phyloP scores from a whole-genome alignment of 2,888 invertebrate species.

The Apantesis nais region DNA sequence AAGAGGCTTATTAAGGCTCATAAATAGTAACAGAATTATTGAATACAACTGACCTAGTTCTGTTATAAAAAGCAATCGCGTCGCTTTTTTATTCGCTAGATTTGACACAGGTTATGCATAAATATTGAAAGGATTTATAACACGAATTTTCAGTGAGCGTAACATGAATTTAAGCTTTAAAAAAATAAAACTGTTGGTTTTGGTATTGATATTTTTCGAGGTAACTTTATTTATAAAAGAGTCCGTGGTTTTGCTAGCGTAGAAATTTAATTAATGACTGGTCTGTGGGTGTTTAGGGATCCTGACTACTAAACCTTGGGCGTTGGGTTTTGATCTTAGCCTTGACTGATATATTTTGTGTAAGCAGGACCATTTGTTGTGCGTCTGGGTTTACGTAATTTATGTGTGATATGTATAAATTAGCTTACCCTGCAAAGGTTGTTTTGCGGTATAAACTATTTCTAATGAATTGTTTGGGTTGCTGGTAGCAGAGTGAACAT shows the following conservation, averaged over 20 bases:
- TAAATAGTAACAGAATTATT: constrained; percentile 45
- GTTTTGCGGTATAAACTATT: too few species aligned
- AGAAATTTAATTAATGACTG: not conserved
- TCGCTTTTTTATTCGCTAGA: constrained; percentile 27
- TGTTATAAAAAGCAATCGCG: constrained; percentile 24
- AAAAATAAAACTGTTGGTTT: not conserved
- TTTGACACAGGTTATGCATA: constrained; percentile 5
- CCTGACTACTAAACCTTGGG: too few species aligned
- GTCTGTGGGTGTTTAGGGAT: too few species aligned
- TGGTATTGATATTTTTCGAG: not conserved
- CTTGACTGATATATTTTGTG: too few species aligned
- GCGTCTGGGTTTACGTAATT: too few species aligned
- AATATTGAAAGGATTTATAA: not conserved
- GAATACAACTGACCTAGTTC: constrained; percentile 33
- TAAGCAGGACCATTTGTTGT: too few species aligned
- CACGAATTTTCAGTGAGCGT: not conserved
- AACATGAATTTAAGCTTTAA: not conserved
- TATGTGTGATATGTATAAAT: too few species aligned
- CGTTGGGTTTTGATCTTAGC: too few species aligned
- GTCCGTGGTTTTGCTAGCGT: not conserved
- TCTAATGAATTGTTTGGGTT: too few species aligned
- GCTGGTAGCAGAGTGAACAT: too few species aligned
- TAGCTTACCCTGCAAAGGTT: too few species aligned
- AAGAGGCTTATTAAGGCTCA: constrained; percentile 29
- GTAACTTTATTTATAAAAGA: not conserved